Conservation (phyloP, 2,113 vertebrate species). For the Pelusios castaneus region DNA sequence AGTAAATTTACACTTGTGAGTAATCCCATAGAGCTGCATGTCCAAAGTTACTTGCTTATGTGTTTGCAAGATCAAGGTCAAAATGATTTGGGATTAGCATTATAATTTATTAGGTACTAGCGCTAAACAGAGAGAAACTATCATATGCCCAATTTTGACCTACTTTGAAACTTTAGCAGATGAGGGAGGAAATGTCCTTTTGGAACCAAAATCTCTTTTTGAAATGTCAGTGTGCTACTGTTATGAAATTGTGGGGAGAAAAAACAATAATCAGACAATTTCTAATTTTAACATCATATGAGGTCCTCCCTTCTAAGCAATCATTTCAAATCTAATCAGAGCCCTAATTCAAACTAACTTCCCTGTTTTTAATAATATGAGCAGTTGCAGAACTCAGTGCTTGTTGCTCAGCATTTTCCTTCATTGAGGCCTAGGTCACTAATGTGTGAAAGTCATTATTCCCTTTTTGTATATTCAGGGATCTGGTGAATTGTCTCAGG, state of each 20-base stretch:
- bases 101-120: constrained; percentile 65
- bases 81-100: constrained; percentile 53
- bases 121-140: constrained; percentile 72
- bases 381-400: constrained; percentile 36
- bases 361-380: constrained; percentile 67
- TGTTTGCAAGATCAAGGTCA: constrained; percentile 52
- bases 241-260: constrained; percentile 44
- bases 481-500: not conserved
- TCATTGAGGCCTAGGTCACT: constrained; percentile 43
- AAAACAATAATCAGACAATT: constrained; percentile 71
- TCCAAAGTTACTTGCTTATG: not conserved
- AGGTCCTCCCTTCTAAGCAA: constrained; percentile 55
- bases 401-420: not conserved
- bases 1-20: not conserved
- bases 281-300: constrained; percentile 67
- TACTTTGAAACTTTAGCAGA: constrained; percentile 63
- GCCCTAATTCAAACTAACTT: constrained; percentile 49
- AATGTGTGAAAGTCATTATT: constrained; percentile 53
- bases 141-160: constrained; percentile 56
- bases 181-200: constrained; percentile 2
- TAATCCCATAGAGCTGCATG: not conserved
- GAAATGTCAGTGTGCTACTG: constrained; percentile 57
- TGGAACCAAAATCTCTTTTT: constrained; percentile 23
- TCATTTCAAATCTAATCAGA: constrained; percentile 65
- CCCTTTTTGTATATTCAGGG: not conserved